Base-by-base conservation (phyloP, 1,140 invertebrate species). In the Pseudomyrmex gracilis region DNA sequence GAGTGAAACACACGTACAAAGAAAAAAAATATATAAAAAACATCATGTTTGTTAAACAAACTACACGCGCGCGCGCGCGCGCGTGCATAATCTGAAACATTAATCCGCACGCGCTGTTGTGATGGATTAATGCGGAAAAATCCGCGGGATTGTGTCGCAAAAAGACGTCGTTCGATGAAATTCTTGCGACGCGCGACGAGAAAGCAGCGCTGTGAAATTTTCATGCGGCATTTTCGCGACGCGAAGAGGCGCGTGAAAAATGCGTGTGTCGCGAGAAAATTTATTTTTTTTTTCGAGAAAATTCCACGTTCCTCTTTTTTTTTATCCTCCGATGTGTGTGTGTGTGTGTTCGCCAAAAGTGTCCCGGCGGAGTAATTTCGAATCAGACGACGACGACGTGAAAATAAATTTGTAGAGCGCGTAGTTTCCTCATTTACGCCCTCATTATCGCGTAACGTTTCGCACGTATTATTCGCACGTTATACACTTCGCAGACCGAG, bases 391-490 rank as follows among this genome's bases (percentile, higher is more conserved):
- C 2, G 20, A 3, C 17, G 34, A 34, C 34, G 12, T 51, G 7
- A 34, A 17, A 60, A 60, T 61, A 13, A 34, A 64, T 63, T 17
- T 5, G n/a, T 17, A 13, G 17, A 53, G 73, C 73, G 15, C 22
- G 22, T 49, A 63, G 58, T 64, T 64, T 60, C 43, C 63, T 68
- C 64, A 20, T 70, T 34, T 78, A 78, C 43, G n/a, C 13, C 53
- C 70, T 70, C n/a, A 47, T 70, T 78, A 67, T 57, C 22, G 1
- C 9, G 34, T 10, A 24, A 24, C 12, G 34, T 34, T 34, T 45
- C 34, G 20, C 15, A 9, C 24, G 9, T 17, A 55, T 55, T 67
- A 51, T 64, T 53, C 24, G 22, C 49, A 12, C 49, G 22, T 70
- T 43, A 4, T 20, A 22, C 24, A 55, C 24, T 66, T 53, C 17